Evolutionary conservation across 2,113 vertebrate genomes (phyloP), one percentile per base, ranked within the genome.

Genomic region (Thermophis baileyi): DNA sequence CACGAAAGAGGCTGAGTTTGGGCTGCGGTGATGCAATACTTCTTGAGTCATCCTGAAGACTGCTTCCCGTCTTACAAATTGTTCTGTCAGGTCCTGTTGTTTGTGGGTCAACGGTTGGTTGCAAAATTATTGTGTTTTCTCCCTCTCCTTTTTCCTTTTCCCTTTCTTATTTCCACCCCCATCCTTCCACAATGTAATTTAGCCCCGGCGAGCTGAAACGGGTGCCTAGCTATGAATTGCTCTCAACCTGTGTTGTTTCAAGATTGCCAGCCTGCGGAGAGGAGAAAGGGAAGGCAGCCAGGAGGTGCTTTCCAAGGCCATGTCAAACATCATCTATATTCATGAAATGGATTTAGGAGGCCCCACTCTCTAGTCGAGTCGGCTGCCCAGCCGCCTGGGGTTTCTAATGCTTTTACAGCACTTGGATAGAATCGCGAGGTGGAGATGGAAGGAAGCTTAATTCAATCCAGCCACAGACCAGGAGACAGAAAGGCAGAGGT

Each of bases 261-360:
- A 92, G 87, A 89, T 40, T 16, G 30, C 47, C 46, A 49, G 63
- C 50, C 11, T 18, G 25, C 3, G 7, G 57, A 49, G 30, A 4
- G 57, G 2, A 49, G 85, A 6, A 22, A 5, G 60, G 54, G 24
- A 30, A 81, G 90, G 49, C 30, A 20, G 22, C 30, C 50, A 44
- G 11, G 87, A 1, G 44, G 51, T 6, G 88, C 51, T 85, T 89
- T 55, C 54, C 22, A 53, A 51, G 87, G 51, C 50, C 60, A 55
- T 27, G 3, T 35, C 40, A 92, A 47, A 40, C 40, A 85, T 89
- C 87, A 89, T 89, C 87, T 85, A 55, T 92, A 85, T 92, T 92
- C 91, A 92, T 85, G 51, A 47, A n/a, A 7, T 22, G 40, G 50
- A 51, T 81, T 40, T 5, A 16, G 25, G 35, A 60, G 60, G 1